Conservation (phyloP, 2,113 vertebrate species). For the Petromus typicus region DNA sequence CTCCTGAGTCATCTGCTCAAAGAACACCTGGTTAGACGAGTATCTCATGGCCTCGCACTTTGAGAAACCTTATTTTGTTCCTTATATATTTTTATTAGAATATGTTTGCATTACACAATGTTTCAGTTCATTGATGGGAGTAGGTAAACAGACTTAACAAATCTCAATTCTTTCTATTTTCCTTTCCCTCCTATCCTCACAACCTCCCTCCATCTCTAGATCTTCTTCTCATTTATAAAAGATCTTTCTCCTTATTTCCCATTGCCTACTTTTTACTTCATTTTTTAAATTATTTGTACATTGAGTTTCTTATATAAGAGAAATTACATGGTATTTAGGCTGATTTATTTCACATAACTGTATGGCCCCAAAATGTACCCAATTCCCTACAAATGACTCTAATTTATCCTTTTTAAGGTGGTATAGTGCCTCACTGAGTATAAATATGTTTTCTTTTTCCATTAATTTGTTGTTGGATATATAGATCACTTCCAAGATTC, state of each 20-base stretch:
- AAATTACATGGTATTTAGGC: neutral
- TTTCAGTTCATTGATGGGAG: neutral
- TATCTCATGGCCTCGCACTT: neutral
- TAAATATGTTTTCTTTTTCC: neutral
- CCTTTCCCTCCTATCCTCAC: neutral
- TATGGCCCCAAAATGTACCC: neutral
- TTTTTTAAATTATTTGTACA: neutral
- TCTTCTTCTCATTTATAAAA: neutral
- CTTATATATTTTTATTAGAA: neutral
- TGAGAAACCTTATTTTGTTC: slow-evolving; percentile 1
- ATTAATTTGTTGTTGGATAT: neutral
- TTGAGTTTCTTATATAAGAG: neutral
- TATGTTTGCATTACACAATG: neutral
- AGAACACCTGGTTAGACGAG: neutral
- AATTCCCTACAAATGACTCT: neutral
- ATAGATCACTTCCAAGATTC: neutral
- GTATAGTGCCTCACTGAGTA: neutral
- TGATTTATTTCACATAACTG: neutral
- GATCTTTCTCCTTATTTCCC: neutral
- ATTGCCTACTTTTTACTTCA: neutral
- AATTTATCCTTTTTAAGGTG: neutral
- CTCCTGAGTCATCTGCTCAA: neutral
- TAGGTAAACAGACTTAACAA: neutral
- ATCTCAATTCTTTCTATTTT: neutral
- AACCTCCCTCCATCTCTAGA: neutral